Evolutionary conservation across 2,797 vertebrate genomes (phyloP).

Genomic region (Thaleichthys pacificus): DNA sequence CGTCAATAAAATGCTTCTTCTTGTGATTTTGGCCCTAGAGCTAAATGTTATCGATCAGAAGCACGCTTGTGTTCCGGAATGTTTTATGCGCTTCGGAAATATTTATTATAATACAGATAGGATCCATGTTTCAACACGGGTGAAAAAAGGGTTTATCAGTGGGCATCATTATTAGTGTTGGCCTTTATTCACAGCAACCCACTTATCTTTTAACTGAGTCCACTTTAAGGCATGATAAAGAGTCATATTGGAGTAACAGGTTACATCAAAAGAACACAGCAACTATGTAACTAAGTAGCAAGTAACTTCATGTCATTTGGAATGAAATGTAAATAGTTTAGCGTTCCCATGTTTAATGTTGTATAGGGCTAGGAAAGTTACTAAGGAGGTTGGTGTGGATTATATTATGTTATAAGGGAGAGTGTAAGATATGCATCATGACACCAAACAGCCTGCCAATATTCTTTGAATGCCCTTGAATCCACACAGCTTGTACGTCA

Average conservation of each 20-base stretch:
- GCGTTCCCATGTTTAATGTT: no score
- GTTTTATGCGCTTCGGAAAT: background rate
- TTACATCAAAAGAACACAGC: no score
- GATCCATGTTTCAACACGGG: background rate
- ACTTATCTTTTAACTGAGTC: background rate
- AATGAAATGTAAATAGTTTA: no score
- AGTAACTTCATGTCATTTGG: no score
- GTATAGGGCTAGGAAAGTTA: background rate
- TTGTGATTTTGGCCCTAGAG: background rate
- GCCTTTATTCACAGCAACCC: background rate
- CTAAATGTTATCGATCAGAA: background rate
- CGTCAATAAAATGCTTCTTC: background rate
- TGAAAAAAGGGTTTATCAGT: background rate
- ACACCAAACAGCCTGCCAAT: background rate
- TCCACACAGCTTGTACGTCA: background rate
- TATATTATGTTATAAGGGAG: background rate
- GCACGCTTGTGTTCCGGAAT: conserved; percentile 8
- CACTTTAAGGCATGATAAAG: background rate
- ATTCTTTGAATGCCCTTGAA: background rate
- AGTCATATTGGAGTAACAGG: background rate
- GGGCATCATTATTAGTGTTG: background rate
- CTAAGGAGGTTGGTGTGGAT: background rate
- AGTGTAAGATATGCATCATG: background rate
- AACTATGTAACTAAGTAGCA: no score
- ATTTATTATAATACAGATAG: background rate